These are phyloP conservation scores for Capitella teleta DNA, from an alignment of 1,140 invertebrate genomes.

Conservation along the genomic window DNA sequence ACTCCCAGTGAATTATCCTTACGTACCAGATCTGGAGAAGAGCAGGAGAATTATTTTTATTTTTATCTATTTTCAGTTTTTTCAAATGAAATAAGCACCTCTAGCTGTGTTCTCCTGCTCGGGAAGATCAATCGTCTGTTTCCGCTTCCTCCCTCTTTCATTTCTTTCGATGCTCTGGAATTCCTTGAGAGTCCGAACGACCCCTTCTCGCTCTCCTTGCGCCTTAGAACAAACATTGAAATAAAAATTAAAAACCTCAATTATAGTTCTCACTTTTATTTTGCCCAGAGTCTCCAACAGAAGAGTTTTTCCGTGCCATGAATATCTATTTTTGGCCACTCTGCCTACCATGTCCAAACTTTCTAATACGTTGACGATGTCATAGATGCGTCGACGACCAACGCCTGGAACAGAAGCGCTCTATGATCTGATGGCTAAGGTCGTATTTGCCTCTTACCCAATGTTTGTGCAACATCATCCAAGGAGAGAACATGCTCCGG, in stretches of 20 bases:
- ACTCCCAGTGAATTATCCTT: constrained; percentile 5
- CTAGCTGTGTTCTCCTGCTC: background rate
- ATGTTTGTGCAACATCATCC: constrained; percentile 37
- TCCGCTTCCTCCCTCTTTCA: no score
- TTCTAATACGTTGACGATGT: constrained; percentile 65
- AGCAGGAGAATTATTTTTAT: background rate
- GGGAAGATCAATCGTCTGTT: background rate
- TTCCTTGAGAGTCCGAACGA: no score
- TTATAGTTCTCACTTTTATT: constrained; percentile 40
- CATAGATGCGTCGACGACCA: constrained; percentile 61
- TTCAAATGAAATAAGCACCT: background rate
- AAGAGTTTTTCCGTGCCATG: constrained; percentile 43
- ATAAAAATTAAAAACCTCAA: no score
- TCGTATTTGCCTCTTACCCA: constrained; percentile 32
- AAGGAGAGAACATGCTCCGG: constrained; percentile 26
- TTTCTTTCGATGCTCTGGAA: no score
- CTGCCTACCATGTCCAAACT: constrained; percentile 57
- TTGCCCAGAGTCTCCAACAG: constrained; percentile 34
- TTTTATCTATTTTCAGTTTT: background rate
- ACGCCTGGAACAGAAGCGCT: constrained; percentile 34
- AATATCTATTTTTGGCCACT: constrained; percentile 43
- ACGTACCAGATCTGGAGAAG: background rate
- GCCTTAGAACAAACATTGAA: no score
- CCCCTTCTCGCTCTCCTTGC: no score
- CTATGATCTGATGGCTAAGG: no score